These are phyloP conservation scores for Tenualosa ilisha DNA, from an alignment of 2,797 vertebrate genomes.

Conservation along the genomic window DNA sequence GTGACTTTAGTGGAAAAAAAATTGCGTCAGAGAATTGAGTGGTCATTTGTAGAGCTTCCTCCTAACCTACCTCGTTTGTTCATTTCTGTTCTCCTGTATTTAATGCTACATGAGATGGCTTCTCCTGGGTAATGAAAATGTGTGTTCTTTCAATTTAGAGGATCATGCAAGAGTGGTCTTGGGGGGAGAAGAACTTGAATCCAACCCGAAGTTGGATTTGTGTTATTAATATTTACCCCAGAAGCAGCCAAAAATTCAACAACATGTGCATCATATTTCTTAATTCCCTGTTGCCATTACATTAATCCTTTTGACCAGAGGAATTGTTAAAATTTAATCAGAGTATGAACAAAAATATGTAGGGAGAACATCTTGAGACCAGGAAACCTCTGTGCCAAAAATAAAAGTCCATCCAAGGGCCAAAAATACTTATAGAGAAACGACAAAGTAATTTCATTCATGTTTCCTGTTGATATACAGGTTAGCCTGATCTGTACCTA, in stretches of 20 bases:
- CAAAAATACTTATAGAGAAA: background rate
- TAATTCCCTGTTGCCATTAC: background rate
- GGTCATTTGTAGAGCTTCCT: slow-evolving; percentile 78
- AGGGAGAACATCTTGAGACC: background rate
- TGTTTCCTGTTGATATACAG: background rate
- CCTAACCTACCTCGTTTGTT: slow-evolving; percentile 87
- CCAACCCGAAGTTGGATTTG: background rate
- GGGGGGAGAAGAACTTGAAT: background rate
- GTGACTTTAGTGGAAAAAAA: background rate
- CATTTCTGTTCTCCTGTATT: slow-evolving; percentile 41
- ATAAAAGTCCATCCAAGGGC: background rate
- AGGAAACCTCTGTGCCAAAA: background rate
- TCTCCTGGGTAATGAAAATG: background rate
- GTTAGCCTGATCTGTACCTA: background rate
- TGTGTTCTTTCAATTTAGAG: background rate
- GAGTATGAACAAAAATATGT: background rate
- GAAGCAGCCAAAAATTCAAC: background rate
- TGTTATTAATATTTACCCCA: background rate
- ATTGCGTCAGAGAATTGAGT: slow-evolving; percentile 18
- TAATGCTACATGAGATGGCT: background rate
- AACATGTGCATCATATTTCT: background rate
- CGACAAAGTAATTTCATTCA: background rate
- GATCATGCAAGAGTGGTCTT: background rate
- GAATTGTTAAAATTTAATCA: background rate
- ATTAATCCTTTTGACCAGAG: background rate